A percentile compares a stretch with the other conserved stretches of the same genome.
Evolutionary conservation across 2,797 vertebrate species (phyloP).

Genomic region (Bufotes viridis): DNA sequence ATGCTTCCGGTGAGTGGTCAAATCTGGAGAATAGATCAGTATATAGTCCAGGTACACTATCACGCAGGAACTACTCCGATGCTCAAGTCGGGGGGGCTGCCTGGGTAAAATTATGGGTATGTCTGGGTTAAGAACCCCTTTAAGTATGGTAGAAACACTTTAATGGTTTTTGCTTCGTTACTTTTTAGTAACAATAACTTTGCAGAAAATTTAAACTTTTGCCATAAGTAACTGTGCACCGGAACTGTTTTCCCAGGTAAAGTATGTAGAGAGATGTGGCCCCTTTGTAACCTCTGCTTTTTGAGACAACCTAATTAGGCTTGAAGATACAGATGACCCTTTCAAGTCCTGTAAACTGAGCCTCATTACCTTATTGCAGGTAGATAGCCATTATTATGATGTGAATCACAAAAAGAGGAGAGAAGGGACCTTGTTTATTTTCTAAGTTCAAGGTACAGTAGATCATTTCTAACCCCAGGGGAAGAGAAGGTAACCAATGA

Average conservation of each 20-base stretch:
- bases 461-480: conserved; percentile 66
- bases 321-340: conserved; percentile 78
- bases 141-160: too few species aligned
- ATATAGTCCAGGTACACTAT: too few species aligned
- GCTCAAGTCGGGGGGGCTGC: too few species aligned
- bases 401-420: conserved; percentile 65
- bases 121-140: too few species aligned
- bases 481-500: conserved; percentile 60
- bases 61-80: too few species aligned
- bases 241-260: conserved; percentile 69
- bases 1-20: too few species aligned
- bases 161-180: too few species aligned
- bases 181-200: too few species aligned
- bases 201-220: too few species aligned
- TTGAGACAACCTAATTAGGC: conserved; percentile 83
- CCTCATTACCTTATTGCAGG: conserved; percentile 75
- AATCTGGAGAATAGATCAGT: too few species aligned
- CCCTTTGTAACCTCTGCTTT: conserved; percentile 71
- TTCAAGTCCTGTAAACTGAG: conserved; percentile 81
- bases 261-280: conserved; percentile 69
- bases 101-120: too few species aligned
- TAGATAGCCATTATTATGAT: conserved; percentile 64
- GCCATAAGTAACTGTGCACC: too few species aligned
- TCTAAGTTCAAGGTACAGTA: conserved; percentile 72
- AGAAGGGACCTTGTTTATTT: conserved; percentile 81